Evolutionary conservation across 2,888 invertebrate genomes (phyloP).

Genomic region (Autographa pulchrina): DNA sequence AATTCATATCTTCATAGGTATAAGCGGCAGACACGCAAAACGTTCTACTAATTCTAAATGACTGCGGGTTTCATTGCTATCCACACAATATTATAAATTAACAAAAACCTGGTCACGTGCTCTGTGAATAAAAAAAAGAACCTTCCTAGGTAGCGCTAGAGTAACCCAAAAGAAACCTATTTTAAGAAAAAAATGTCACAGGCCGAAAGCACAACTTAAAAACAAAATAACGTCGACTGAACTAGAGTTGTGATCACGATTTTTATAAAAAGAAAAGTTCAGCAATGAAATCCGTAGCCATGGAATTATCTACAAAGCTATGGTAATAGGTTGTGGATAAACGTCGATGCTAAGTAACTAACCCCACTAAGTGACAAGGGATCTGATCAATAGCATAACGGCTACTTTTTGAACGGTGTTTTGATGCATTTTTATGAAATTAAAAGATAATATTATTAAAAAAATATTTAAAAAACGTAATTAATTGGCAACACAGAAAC

Average conservation of each 20-base stretch:
- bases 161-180: constrained; percentile 38
- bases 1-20: constrained; percentile 88
- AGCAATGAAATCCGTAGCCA: constrained; percentile 65
- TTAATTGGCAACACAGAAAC: constrained; percentile 89
- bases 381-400: constrained; percentile 86
- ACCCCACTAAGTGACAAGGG: constrained; percentile 84
- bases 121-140: constrained; percentile 36
- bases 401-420: constrained; percentile 89
- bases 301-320: constrained; percentile 72
- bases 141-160: constrained; percentile 53
- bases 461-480: constrained; percentile 75
- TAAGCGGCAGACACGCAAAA: constrained; percentile 83
- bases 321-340: constrained; percentile 73
- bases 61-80: constrained; percentile 50
- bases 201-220: constrained; percentile 16
- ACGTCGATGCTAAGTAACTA: constrained; percentile 69
- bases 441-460: constrained; percentile 69
- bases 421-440: constrained; percentile 87
- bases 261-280: constrained; percentile 8
- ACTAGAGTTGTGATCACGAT: constrained; percentile 35
- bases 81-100: neutral
- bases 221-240: constrained; percentile 22
- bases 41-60: constrained; percentile 78
- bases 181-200: constrained; percentile 36
- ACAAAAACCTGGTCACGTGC: constrained; percentile 37